Conservation (phyloP, 2,113 vertebrate genomes). For the Thomomys bottae region DNA sequence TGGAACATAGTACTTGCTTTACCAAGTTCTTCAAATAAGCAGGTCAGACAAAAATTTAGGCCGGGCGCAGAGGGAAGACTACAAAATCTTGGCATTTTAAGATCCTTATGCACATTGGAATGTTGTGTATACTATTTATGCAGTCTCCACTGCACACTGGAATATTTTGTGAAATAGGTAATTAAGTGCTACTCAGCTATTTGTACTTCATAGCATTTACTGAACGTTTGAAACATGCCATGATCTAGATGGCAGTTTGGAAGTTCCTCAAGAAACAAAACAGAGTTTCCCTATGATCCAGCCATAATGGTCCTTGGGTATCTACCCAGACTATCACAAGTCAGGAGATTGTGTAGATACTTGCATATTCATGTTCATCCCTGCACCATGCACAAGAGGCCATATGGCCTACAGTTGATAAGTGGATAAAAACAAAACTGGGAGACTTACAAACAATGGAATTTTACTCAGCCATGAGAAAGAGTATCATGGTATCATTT, state of each 20-base stretch:
- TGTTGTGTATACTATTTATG: background rate
- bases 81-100: background rate
- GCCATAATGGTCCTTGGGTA: too few relatives aligned
- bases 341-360: too few relatives aligned
- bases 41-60: background rate
- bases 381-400: too few relatives aligned
- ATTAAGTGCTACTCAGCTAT: background rate
- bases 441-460: too few relatives aligned
- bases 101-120: background rate
- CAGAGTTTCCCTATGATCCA: too few relatives aligned
- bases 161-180: background rate
- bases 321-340: too few relatives aligned
- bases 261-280: too few relatives aligned
- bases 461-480: too few relatives aligned
- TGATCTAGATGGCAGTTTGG: background rate
- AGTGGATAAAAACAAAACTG: too few relatives aligned
- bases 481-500: too few relatives aligned
- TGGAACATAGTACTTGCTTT: background rate
- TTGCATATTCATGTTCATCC: too few relatives aligned
- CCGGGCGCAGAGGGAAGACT: background rate
- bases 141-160: background rate
- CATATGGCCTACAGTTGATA: too few relatives aligned
- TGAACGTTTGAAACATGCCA: slow-evolving; percentile 20
- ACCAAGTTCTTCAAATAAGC: background rate
- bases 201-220: background rate